Base-by-base conservation (phyloP, 2,113 vertebrate species). In the Orycteropus afer region DNA sequence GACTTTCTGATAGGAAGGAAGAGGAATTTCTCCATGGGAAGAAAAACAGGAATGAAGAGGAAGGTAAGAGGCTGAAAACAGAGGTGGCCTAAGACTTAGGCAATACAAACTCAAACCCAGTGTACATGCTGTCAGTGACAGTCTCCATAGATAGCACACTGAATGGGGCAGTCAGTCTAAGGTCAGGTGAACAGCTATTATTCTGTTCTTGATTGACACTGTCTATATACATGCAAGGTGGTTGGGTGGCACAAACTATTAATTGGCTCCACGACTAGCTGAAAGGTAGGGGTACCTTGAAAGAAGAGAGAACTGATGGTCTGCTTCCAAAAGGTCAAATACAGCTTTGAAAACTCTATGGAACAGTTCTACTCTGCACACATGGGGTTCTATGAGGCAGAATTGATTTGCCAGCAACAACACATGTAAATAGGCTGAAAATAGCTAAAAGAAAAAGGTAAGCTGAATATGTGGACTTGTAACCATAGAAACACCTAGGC, bases 101-200 rank as follows among this genome's bases (percentile, higher is more conserved):
- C 17, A 32, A 29, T 40, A 40, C 10, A 47, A 87, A 86, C 40
- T 80, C 63, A 49, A 45, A 40, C 5, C 37, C 3, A 37, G 15
- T 3, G 49, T 17, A 37, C 25, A 53, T 53, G 84, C 13, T 40
- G 2, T 15, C 7, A 0, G 55, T 6, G 2, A 17, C 1, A 23
- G 55, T 15, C 23, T 49, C 71, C 65, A 4, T 4, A 32, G 4
- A 42, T 8, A 17, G 8, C 34, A 61, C 17, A 23, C 0, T 23
- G 49, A 29, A 69, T 47, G 7, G 29, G 40, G 14, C 0, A 49
- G 17, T 25, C 78, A 22, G 11, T 27, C 55, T 40, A n/a, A 53
- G 61, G 42, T 76, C 18, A 71, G 77, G n/a, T 5, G 18, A 22
- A 14, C 27, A 7, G 57, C 22, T 45, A 9, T 20, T 14, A 14